Percentiles rank a stretch among this genome's conserved stretches.
phyloP scores from a whole-genome alignment of 2,888 invertebrate genomes.

The Lasioglossum villosulum region DNA sequence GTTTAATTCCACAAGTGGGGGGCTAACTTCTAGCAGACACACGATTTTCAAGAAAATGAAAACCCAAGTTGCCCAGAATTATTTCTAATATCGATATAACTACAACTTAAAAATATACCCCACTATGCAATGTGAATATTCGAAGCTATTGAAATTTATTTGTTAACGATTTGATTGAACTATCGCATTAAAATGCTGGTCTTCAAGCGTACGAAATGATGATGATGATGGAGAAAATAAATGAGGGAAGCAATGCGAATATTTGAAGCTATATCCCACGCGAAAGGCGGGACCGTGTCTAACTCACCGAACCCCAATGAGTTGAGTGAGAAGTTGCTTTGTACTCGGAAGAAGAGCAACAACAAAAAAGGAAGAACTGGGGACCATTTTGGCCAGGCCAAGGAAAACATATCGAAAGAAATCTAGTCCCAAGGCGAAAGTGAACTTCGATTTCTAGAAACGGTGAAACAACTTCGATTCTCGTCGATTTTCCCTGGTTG shows the following conservation, averaged over 20 bases:
- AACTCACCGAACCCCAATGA: too few relatives aligned
- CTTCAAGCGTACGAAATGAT: conserved; percentile 51
- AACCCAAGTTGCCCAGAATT: too few relatives aligned
- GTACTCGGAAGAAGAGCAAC: too few relatives aligned
- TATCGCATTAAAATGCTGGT: conserved; percentile 56
- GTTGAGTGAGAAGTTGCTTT: too few relatives aligned
- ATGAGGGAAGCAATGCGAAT: conserved; percentile 32
- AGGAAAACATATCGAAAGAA: not conserved
- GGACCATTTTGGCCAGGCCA: not conserved
- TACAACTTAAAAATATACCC: too few relatives aligned
- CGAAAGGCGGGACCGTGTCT: too few relatives aligned
- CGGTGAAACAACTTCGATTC: not conserved
- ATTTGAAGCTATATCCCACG: too few relatives aligned
- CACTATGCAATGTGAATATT: too few relatives aligned
- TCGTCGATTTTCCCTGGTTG: not conserved
- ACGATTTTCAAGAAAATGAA: too few relatives aligned
- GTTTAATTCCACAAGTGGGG: too few relatives aligned
- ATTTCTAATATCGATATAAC: too few relatives aligned
- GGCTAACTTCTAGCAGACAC: too few relatives aligned
- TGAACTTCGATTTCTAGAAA: not conserved
- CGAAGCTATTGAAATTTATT: conserved; percentile 48
- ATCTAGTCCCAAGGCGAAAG: not conserved
- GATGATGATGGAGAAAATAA: conserved; percentile 33
- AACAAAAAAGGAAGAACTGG: not conserved
- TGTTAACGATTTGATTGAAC: conserved; percentile 61